These are phyloP conservation scores for Bombycilla garrulus DNA, from an alignment of 2,113 vertebrate genomes.

Conservation along the genomic window DNA sequence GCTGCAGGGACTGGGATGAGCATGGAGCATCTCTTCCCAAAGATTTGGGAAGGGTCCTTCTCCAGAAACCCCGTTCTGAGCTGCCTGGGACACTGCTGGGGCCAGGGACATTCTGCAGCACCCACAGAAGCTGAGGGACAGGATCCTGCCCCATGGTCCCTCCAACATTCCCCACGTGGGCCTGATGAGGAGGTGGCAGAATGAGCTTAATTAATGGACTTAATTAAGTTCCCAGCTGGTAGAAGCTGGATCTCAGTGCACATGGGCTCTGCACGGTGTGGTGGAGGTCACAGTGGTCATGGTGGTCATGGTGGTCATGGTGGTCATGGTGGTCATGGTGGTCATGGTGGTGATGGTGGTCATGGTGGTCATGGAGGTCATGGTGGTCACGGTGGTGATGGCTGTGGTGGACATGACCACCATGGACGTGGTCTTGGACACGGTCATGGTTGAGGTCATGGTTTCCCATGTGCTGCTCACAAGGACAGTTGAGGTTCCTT, in stretches of 20 bases:
- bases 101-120: accelerated
- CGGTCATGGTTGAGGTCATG: neutral
- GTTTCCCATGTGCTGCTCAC: neutral
- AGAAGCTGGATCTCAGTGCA: neutral
- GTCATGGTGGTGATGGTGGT: neutral
- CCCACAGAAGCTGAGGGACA: accelerated
- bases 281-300: neutral
- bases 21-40: neutral
- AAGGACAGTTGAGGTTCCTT: neutral
- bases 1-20: neutral
- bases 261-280: accelerated
- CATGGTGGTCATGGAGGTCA: no score
- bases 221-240: neutral
- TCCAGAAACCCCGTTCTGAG: accelerated
- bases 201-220: neutral
- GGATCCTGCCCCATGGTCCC: accelerated
- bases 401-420: neutral
- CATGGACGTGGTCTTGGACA: accelerated
- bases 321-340: no score
- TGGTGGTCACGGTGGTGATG: neutral
- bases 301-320: neutral
- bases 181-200: neutral
- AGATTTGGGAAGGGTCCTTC: neutral
- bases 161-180: neutral
- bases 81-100: neutral